A percentile compares a stretch with the other conserved stretches of the same genome.
Evolutionary conservation across 2,113 vertebrate species (phyloP).

Genomic region (Perca fluviatilis): DNA sequence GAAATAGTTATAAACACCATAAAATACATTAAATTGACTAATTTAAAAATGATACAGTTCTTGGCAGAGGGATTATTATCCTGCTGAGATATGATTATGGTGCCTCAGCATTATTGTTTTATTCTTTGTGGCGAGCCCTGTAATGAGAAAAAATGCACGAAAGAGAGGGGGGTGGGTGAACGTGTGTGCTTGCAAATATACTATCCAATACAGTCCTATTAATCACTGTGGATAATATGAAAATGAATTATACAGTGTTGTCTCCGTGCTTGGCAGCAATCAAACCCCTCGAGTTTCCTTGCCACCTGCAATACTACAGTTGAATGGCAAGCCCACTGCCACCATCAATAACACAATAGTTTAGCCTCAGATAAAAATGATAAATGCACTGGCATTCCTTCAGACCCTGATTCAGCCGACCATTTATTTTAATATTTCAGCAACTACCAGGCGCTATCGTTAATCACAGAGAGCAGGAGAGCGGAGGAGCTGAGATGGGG

Average conservation of each 20-base stretch:
- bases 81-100: conserved; percentile 36
- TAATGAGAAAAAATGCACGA: conserved; percentile 29
- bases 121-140: conserved; percentile 26
- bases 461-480: conserved; percentile 69
- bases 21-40: not conserved
- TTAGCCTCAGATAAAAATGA: conserved; percentile 77
- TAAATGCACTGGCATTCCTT: conserved; percentile 67
- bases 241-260: conserved; percentile 55
- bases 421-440: conserved; percentile 83
- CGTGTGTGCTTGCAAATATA: conserved; percentile 28
- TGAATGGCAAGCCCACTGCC: conserved; percentile 64
- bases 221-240: conserved; percentile 61
- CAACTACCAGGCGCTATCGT: conserved; percentile 67
- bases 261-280: conserved; percentile 56
- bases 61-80: conserved; percentile 31
- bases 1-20: not conserved
- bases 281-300: conserved; percentile 52
- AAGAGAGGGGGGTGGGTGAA: not conserved
- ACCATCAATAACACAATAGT: conserved; percentile 77
- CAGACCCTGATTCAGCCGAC: conserved; percentile 70
- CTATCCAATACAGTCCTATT: conserved; percentile 38
- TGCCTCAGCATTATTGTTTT: conserved; percentile 19
- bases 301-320: conserved; percentile 58
- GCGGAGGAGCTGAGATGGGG: conserved; percentile 42
- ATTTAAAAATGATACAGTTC: conserved; percentile 10